These are phyloP conservation scores for Gadus macrocephalus DNA, from an alignment of 2,113 vertebrate species.

Conservation along the genomic window DNA sequence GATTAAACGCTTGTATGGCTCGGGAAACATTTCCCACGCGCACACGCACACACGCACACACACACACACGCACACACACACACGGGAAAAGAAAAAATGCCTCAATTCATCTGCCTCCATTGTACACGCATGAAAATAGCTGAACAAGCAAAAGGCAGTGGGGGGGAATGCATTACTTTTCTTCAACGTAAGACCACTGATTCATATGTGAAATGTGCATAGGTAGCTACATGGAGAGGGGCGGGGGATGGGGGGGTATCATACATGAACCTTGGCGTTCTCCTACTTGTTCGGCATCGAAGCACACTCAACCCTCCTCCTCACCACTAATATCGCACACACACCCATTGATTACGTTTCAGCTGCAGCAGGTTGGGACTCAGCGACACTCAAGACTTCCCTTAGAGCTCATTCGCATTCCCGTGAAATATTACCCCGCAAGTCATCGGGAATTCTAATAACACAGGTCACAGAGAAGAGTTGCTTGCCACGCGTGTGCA, in stretches of 20 bases:
- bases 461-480: too few species aligned
- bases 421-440: too few species aligned
- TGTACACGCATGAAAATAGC: slow-evolving; percentile 39
- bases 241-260: too few species aligned
- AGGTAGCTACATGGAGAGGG: too few species aligned
- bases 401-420: too few species aligned
- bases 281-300: slow-evolving; percentile 12
- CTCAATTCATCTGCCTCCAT: slow-evolving; percentile 38
- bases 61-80: neutral
- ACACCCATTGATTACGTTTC: neutral
- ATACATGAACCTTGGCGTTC: neutral
- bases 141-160: slow-evolving; percentile 37
- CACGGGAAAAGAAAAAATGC: slow-evolving; percentile 18
- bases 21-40: neutral
- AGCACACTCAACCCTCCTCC: neutral
- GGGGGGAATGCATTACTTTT: slow-evolving; percentile 15
- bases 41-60: neutral
- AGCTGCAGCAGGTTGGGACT: neutral
- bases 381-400: too few species aligned
- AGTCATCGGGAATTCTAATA: too few species aligned
- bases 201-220: slow-evolving; percentile 11
- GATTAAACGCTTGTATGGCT: neutral
- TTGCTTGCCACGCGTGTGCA: too few species aligned
- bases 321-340: neutral
- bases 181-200: slow-evolving; percentile 12